Evolutionary conservation across 2,797 vertebrate species (phyloP).

Genomic region (Cirrhinus mrigala): DNA sequence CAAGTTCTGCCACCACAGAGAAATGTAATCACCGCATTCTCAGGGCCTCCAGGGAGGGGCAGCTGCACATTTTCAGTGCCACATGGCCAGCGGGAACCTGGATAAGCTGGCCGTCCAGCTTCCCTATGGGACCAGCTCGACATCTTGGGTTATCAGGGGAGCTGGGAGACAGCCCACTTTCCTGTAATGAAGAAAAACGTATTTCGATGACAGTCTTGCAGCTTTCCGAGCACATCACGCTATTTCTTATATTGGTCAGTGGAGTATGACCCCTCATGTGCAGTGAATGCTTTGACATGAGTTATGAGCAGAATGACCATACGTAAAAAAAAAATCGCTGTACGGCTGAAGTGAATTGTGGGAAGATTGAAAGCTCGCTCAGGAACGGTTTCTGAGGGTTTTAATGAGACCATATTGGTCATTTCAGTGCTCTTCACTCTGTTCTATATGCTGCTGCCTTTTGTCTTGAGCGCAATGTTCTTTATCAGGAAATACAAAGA

Average conservation of each 20-base stretch:
- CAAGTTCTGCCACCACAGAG: slow-evolving; percentile 60
- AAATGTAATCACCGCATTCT: slow-evolving; percentile 74
- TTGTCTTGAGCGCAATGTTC: slow-evolving; percentile 33
- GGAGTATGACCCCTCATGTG: slow-evolving; percentile 36
- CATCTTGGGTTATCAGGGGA: slow-evolving; percentile 68
- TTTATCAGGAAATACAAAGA: slow-evolving; percentile 48
- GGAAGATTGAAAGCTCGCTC: background rate
- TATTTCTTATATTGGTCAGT: slow-evolving; percentile 26
- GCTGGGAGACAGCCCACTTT: slow-evolving; percentile 58
- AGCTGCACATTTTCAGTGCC: slow-evolving; percentile 70
- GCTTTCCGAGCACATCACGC: slow-evolving; percentile 45
- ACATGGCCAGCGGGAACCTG: slow-evolving; percentile 64
- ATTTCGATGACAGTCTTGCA: slow-evolving; percentile 59
- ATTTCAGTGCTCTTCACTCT: background rate
- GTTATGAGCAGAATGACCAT: slow-evolving; percentile 6
- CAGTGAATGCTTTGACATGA: slow-evolving; percentile 58
- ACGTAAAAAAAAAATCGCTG: background rate
- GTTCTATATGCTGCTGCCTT: slow-evolving; percentile 11
- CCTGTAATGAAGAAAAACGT: slow-evolving; percentile 61
- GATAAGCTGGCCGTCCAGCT: slow-evolving; percentile 69
- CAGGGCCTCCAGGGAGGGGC: slow-evolving; percentile 60
- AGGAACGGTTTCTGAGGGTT: background rate
- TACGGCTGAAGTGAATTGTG: background rate
- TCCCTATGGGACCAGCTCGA: slow-evolving; percentile 68
- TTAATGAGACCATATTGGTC: slow-evolving; percentile 14